Evolutionary conservation across 2,888 invertebrate species (phyloP).

Genomic region (Eristalis pertinax): DNA sequence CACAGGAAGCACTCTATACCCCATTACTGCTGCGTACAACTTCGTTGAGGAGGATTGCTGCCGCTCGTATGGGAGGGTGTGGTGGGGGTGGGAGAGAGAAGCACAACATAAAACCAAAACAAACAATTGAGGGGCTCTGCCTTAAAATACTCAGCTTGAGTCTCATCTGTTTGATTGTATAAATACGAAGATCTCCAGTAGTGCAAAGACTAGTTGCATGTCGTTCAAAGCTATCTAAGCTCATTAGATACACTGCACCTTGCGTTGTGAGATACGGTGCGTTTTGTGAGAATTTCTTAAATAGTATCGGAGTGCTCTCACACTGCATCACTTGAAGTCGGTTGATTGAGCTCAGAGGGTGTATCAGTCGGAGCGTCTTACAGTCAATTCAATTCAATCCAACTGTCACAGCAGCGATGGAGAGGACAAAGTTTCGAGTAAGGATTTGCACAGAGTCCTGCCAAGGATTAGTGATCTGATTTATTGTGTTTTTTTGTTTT

Average conservation of each 20-base stretch:
- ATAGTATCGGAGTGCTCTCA: slow-evolving; percentile 44
- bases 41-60: background rate
- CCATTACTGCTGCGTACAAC: slow-evolving; percentile 51
- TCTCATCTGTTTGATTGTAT: slow-evolving; percentile 70
- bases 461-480: background rate
- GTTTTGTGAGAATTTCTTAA: slow-evolving; percentile 63
- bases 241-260: slow-evolving; percentile 68
- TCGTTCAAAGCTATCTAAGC: slow-evolving; percentile 60
- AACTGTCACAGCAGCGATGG: slow-evolving; percentile 51
- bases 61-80: background rate
- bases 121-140: slow-evolving; percentile 53
- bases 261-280: slow-evolving; percentile 43
- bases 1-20: slow-evolving; percentile 66
- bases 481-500: background rate
- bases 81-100: slow-evolving; percentile 13
- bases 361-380: background rate
- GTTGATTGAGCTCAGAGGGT: slow-evolving; percentile 49
- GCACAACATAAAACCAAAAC: slow-evolving; percentile 32
- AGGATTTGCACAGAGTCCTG: slow-evolving; percentile 35
- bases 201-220: slow-evolving; percentile 72
- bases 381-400: background rate
- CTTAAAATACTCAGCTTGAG: slow-evolving; percentile 61
- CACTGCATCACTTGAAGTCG: slow-evolving; percentile 57
- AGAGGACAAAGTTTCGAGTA: slow-evolving; percentile 73
- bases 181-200: slow-evolving; percentile 73